These are phyloP conservation scores for Holothuria scabra DNA, from an alignment of 53 echinoderm and acorn worm genomes.

Conservation along the genomic window DNA sequence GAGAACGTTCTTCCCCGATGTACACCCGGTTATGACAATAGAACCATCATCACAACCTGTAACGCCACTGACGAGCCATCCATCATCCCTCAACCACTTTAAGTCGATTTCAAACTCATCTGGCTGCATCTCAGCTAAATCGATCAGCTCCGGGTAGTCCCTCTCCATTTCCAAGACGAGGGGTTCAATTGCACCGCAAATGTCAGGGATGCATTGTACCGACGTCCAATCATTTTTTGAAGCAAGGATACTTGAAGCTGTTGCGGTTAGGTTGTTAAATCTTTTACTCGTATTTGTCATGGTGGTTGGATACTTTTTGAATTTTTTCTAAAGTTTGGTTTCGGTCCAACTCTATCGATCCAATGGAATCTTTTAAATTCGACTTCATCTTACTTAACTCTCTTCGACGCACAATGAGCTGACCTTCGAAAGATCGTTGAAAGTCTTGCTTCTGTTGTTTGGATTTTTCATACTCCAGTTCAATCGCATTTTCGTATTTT, in stretches of 20 bases:
- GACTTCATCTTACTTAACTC: too few relatives aligned
- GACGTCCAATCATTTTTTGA: conserved; percentile 3
- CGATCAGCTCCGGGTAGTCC: neutral
- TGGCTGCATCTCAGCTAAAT: neutral
- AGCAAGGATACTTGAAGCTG: neutral
- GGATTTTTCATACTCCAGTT: neutral
- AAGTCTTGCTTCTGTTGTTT: neutral
- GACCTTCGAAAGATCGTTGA: neutral
- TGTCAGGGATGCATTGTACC: conserved; percentile 8
- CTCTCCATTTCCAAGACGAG: neutral
- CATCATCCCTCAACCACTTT: neutral
- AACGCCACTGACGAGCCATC: neutral
- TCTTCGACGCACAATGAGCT: too few relatives aligned
- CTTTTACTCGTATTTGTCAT: neutral
- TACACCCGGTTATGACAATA: conserved; percentile 13
- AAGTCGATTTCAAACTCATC: conserved; percentile 16
- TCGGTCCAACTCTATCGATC: too few relatives aligned
- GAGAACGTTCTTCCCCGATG: neutral
- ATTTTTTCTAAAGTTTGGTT: too few relatives aligned
- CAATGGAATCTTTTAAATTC: too few relatives aligned
- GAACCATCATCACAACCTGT: conserved; percentile 1
- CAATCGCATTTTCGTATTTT: conserved; percentile 1
- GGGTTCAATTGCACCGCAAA: neutral
- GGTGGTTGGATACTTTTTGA: neutral
- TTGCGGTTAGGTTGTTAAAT: neutral